Conservation (phyloP, 2,113 vertebrate species). For the Bambusicola thoracicus region DNA sequence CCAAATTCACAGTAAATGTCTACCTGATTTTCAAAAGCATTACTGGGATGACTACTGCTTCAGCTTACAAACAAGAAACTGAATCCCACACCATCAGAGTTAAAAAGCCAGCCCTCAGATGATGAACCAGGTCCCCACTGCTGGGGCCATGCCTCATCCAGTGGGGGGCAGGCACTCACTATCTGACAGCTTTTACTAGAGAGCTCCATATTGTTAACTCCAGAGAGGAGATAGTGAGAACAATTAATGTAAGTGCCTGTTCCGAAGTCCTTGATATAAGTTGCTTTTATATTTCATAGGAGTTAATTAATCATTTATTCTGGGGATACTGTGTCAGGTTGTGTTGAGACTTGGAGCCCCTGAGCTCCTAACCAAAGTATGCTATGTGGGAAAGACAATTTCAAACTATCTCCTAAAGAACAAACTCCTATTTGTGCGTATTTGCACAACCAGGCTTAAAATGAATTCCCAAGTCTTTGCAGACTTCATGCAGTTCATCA, state of each 20-base stretch:
- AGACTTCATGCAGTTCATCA: constrained; percentile 51
- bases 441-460: constrained; percentile 18
- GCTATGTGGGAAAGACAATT: not conserved
- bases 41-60: not conserved
- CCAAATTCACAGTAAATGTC: not conserved
- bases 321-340: not conserved
- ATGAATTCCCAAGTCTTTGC: constrained; percentile 17
- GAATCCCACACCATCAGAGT: not conserved
- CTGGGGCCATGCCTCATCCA: not conserved
- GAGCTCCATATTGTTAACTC: not conserved
- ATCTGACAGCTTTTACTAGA: not conserved
- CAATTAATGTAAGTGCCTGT: not conserved
- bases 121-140: not conserved
- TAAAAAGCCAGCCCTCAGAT: not conserved
- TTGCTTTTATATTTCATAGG: not conserved
- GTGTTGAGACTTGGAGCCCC: not conserved
- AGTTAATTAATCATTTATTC: not conserved
- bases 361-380: not conserved
- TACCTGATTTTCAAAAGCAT: not conserved
- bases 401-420: constrained; percentile 13
- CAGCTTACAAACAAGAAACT: not conserved
- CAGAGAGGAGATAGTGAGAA: not conserved
- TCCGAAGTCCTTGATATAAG: not conserved
- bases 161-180: not conserved
- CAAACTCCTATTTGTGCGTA: constrained; percentile 1